Percentiles rank a stretch among this genome's conserved stretches.
These are phyloP conservation scores for Dasypus novemcinctus DNA, from an alignment of 2,113 vertebrate species.

Conservation along the genomic window DNA sequence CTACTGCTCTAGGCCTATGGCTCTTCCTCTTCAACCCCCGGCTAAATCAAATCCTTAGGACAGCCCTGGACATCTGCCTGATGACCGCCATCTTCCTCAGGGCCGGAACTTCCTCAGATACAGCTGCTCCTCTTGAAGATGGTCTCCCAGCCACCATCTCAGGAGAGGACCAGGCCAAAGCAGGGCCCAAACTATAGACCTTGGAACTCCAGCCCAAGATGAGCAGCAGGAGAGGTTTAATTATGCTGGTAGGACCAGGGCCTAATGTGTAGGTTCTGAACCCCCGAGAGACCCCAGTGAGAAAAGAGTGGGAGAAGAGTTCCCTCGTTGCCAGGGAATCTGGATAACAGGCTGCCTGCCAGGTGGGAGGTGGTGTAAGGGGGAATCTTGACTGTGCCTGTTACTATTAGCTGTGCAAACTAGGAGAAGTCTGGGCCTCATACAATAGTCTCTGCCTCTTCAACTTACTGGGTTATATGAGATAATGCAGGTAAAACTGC, in stretches of 20 bases:
- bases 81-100: not conserved
- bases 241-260: not conserved
- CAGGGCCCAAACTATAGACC: not conserved
- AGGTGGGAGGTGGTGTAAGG: not conserved
- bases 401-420: not conserved
- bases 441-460: not conserved
- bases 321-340: no score
- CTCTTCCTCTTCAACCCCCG: not conserved
- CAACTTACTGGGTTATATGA: not conserved
- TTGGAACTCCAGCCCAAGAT: not conserved
- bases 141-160: not conserved
- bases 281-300: not conserved
- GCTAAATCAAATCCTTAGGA: not conserved
- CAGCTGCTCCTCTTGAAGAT: not conserved
- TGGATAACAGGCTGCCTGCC: not conserved
- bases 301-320: not conserved
- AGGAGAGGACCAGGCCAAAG: not conserved
- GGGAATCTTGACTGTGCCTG: not conserved
- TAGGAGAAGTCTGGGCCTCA: not conserved
- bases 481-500: not conserved
- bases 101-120: not conserved
- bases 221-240: not conserved
- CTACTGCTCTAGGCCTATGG: not conserved
- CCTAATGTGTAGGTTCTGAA: not conserved
- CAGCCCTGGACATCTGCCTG: not conserved